Conservation (phyloP, 1,140 invertebrate species). For the Leptonema lineaticorne region DNA sequence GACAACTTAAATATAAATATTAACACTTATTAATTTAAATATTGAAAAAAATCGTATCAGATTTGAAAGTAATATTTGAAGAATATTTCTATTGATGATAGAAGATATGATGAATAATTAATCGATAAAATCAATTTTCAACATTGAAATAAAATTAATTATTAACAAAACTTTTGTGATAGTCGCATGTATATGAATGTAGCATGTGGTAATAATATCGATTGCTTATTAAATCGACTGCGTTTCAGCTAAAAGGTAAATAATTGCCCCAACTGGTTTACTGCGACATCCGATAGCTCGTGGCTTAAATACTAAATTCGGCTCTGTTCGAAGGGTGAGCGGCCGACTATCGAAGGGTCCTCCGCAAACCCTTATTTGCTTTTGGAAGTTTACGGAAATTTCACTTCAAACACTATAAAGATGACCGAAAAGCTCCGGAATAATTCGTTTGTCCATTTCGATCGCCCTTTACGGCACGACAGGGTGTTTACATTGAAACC, state of each 20-base stretch:
- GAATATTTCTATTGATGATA: too few species aligned
- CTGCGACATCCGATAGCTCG: conserved; percentile 42
- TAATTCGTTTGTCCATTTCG: too few species aligned
- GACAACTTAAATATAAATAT: too few species aligned
- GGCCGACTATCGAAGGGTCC: not conserved
- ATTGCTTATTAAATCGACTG: conserved; percentile 43
- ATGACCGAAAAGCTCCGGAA: too few species aligned
- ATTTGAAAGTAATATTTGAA: too few species aligned
- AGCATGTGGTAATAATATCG: conserved; percentile 40
- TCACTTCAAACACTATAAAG: conserved; percentile 10
- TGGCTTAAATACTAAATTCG: conserved; percentile 41
- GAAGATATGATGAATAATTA: too few species aligned
- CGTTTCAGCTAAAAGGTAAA: conserved; percentile 42
- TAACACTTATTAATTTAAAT: too few species aligned
- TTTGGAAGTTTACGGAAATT: not conserved
- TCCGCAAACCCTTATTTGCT: conserved; percentile 3
- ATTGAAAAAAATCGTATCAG: too few species aligned
- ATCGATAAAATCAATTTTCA: too few species aligned
- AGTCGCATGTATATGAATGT: not conserved
- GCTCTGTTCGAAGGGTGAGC: too few species aligned
- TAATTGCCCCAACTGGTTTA: conserved; percentile 43
- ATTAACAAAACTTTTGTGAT: not conserved
- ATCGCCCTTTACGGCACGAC: too few species aligned
- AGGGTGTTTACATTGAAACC: too few species aligned
- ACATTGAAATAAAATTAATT: not conserved